Conservation (phyloP, 2,888 invertebrate genomes). For the Coelogynopora nodosa region DNA sequence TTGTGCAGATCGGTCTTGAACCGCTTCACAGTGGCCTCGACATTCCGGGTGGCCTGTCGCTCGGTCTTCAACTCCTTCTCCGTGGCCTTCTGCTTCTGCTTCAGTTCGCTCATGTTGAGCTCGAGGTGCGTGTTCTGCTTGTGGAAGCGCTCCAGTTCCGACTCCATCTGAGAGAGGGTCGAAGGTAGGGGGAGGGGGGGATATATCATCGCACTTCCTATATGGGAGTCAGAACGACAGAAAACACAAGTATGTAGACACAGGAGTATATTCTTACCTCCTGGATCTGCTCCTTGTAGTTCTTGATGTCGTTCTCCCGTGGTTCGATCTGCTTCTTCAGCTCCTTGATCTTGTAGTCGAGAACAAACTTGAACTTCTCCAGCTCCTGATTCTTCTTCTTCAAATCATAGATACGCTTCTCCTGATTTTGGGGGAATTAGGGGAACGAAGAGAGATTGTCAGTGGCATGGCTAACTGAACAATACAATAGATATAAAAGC, state of each 20-base stretch:
- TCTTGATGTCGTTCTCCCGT: constrained; percentile 76
- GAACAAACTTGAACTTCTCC: constrained; percentile 83
- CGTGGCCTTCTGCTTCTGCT: constrained; percentile 73
- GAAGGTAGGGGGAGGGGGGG: no score
- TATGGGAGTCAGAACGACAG: no score
- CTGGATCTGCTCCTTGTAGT: constrained; percentile 74
- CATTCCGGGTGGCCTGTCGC: constrained; percentile 63
- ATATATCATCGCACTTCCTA: no score
- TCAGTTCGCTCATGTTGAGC: constrained; percentile 72
- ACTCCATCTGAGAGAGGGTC: constrained; percentile 69
- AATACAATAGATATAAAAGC: no score
- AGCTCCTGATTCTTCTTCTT: constrained; percentile 77
- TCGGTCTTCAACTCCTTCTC: constrained; percentile 71
- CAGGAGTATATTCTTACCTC: constrained; percentile 56
- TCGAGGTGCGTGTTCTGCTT: constrained; percentile 72
- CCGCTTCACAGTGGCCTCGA: constrained; percentile 66
- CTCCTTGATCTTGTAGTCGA: constrained; percentile 83
- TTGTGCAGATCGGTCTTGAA: constrained; percentile 78
- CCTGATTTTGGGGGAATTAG: no score
- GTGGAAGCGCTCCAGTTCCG: constrained; percentile 74
- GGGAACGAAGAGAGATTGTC: no score
- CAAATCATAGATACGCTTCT: constrained; percentile 76
- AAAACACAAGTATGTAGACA: no score
- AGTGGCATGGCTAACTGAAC: no score
- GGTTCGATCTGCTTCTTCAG: constrained; percentile 81